phyloP scores from a whole-genome alignment of 35 echinoderm and acorn worm genomes.

The Apostichopus californicus region DNA sequence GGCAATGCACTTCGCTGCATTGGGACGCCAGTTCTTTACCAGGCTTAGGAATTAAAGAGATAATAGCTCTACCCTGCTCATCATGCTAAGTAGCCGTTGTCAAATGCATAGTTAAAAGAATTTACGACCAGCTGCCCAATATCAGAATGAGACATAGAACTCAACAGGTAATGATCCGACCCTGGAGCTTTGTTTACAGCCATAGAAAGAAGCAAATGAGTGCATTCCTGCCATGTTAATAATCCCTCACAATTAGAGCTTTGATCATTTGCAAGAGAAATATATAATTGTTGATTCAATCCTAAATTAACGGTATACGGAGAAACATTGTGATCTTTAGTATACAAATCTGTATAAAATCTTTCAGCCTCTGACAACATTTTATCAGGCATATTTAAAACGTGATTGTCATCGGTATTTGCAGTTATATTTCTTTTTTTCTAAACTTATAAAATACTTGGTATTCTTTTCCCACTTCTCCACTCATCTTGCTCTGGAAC shows the following conservation, averaged over 20 bases:
- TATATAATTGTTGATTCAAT: not conserved
- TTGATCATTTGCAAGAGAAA: not conserved
- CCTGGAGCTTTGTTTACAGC: constrained; percentile 33
- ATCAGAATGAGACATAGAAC: constrained; percentile 20
- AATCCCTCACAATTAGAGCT: not conserved
- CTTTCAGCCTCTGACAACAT: constrained; percentile 18
- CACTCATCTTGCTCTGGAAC: constrained; percentile 38
- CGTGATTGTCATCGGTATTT: constrained; percentile 34
- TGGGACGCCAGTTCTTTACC: constrained; percentile 55
- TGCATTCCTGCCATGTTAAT: not conserved
- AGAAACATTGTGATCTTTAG: not conserved
- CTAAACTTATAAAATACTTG: not conserved
- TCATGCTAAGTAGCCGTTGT: constrained; percentile 27
- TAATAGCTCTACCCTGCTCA: constrained; percentile 37
- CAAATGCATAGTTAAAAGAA: constrained; percentile 48
- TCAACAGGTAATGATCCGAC: constrained; percentile 35
- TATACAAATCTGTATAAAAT: constrained; percentile 44
- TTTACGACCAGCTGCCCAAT: constrained; percentile 41
- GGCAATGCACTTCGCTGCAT: constrained; percentile 42
- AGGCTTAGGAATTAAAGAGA: constrained; percentile 40
- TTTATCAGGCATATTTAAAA: not conserved
- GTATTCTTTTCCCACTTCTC: constrained; percentile 37
- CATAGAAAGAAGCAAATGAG: not conserved
- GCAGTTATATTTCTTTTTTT: constrained; percentile 24
- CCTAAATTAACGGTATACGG: not conserved